Conservation (phyloP, 2,888 invertebrate genomes). For the Monochamus alternatus region DNA sequence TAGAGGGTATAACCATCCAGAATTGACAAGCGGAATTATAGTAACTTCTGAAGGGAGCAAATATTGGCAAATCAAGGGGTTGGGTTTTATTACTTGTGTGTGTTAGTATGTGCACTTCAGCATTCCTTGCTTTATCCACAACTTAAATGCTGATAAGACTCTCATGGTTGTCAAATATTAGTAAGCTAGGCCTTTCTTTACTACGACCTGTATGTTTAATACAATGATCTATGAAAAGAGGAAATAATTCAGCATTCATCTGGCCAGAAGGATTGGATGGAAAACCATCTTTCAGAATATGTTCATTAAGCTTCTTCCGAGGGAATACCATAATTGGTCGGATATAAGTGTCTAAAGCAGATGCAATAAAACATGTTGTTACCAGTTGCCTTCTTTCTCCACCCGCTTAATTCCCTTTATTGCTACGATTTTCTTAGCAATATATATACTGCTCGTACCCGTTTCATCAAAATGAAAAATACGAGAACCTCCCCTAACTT, state of each 20-base stretch:
- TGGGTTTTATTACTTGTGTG: conserved; percentile 58
- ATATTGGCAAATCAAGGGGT: conserved; percentile 54
- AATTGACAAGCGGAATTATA: conserved; percentile 47
- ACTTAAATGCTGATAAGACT: conserved; percentile 58
- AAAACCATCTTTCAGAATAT: background rate
- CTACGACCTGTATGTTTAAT: conserved; percentile 17
- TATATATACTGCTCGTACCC: background rate
- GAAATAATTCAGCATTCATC: background rate
- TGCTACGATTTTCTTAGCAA: background rate
- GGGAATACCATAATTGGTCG: conserved; percentile 13
- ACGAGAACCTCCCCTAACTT: too few relatives aligned
- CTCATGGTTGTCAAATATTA: conserved; percentile 65
- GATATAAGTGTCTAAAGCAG: conserved; percentile 3
- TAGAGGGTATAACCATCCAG: background rate
- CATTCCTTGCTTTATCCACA: conserved; percentile 60
- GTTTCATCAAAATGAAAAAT: background rate
- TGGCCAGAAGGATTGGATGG: background rate
- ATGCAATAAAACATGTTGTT: conserved; percentile 7
- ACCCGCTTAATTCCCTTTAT: background rate
- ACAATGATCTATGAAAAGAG: background rate
- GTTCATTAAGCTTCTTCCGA: conserved; percentile 17
- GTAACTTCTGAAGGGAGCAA: conserved; percentile 65
- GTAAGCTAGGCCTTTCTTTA: conserved; percentile 50
- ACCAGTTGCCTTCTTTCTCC: background rate
- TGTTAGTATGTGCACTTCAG: conserved; percentile 65